Base-by-base conservation (phyloP, 2,797 vertebrate species). In the Ateles fusciceps region DNA sequence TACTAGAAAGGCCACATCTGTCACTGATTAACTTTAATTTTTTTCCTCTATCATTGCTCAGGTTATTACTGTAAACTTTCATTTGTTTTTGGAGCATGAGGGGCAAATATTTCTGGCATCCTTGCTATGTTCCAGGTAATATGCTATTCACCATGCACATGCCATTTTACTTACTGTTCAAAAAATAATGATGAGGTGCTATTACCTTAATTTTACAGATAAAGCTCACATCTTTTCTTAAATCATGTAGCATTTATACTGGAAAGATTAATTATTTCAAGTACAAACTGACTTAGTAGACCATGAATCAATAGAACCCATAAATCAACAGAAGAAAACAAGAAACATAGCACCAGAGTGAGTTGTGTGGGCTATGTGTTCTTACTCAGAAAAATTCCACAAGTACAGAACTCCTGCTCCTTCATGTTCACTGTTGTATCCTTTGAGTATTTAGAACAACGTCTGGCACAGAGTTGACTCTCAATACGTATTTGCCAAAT, bases 1-100 rank as follows among this genome's bases (percentile, higher is more conserved):
- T 79, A 95, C 0, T 22, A 89, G 57, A 30, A 94, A 97, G 97
- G 92, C 95, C 59, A 68, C 46, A 89, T 91, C 87, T 98, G 87
- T 95, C 92, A 59, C 95, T 87, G 97, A 13, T 89, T 90, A 74
- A 64, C 95, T 90, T 97, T 96, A 61, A 50, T 94, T 96, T 76
- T 64, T 89, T 50, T 44, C 84, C 78, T 95, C 61, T 71, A 39
- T 15, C 84, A 4, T 85, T 88, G 81, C 96, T 97, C 95, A 86
- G 12, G 93, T 48, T 95, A 97, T 95, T 96, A 85, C 95, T 90
- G 74, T 30, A 88, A 97, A 97, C 7, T 46, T 92, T 46, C 17
- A 8, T 72, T 72, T 92, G 19, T 78, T 88, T 59, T 15, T 17
- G 19, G 19, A 30, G 10, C 42, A n/a, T 19, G 22, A 59, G 5